phyloP scores from a whole-genome alignment of 2,113 vertebrate species.

The Electrona antarctica region DNA sequence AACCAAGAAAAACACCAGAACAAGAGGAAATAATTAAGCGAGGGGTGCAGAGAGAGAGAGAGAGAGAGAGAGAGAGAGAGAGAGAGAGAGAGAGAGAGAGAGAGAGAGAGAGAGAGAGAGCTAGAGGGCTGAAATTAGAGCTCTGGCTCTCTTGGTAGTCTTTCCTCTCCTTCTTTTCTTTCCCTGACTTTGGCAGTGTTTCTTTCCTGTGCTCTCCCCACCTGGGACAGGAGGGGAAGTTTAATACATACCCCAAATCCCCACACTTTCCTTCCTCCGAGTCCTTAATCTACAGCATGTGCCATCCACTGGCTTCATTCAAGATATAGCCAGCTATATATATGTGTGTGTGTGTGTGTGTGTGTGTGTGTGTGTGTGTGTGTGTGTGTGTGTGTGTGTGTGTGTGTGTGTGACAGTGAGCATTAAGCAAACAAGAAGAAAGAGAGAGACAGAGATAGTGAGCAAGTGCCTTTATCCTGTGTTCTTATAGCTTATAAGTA shows the following conservation, averaged over 20 bases:
- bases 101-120: slow-evolving; percentile 4
- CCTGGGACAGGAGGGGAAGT: slow-evolving; percentile 70
- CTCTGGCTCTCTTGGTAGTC: slow-evolving; percentile 67
- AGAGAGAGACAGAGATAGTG: too few relatives aligned
- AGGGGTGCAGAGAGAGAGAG: slow-evolving; percentile 22
- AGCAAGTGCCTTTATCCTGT: too few relatives aligned
- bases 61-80: slow-evolving; percentile 29
- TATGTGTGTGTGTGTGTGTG: background rate
- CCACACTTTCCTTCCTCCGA: slow-evolving; percentile 53
- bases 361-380: background rate
- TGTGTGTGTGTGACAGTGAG: too few relatives aligned
- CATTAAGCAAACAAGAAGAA: too few relatives aligned
- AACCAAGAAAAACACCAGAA: slow-evolving; percentile 58
- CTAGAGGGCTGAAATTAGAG: slow-evolving; percentile 70
- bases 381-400: background rate
- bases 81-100: slow-evolving; percentile 11
- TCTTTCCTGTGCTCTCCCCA: slow-evolving; percentile 80
- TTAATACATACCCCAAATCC: slow-evolving; percentile 63
- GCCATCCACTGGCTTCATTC: slow-evolving; percentile 42
- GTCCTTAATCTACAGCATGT: slow-evolving; percentile 75
- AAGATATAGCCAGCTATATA: slow-evolving; percentile 6
- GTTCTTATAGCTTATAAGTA: too few relatives aligned
- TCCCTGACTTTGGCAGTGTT: slow-evolving; percentile 65
- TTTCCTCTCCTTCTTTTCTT: slow-evolving; percentile 67
- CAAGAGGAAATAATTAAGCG: slow-evolving; percentile 20